These are phyloP conservation scores for Hydropsyche betteni DNA, from an alignment of 2,888 invertebrate species.

Conservation along the genomic window DNA sequence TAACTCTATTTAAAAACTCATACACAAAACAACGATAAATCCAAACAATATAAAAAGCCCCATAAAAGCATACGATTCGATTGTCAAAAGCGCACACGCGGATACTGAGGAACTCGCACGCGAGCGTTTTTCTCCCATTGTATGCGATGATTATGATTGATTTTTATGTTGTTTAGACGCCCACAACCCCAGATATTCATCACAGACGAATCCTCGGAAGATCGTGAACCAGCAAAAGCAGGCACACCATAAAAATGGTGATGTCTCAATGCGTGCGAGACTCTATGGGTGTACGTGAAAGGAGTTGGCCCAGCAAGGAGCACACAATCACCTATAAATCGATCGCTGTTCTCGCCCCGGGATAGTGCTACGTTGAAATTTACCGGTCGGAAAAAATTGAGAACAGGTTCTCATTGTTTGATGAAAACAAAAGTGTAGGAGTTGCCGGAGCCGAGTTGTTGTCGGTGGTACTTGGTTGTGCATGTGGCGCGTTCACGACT, in stretches of 20 bases:
- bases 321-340: constrained; percentile 32
- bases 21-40: no score
- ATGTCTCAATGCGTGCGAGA: background rate
- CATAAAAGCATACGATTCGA: no score
- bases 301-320: background rate
- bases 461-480: background rate
- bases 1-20: no score
- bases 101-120: no score
- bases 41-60: no score
- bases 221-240: background rate
- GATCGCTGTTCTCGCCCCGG: constrained; percentile 20
- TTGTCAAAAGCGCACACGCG: no score
- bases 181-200: background rate
- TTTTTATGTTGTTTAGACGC: constrained; percentile 2
- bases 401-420: constrained; percentile 43
- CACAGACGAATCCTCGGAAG: background rate
- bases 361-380: constrained; percentile 30
- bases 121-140: constrained; percentile 20
- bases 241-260: background rate
- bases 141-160: constrained; percentile 23
- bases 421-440: constrained; percentile 46
- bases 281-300: no score
- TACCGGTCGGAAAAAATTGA: constrained; percentile 20
- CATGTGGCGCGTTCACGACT: no score
- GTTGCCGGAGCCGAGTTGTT: constrained; percentile 4